Base-by-base conservation (phyloP, 2,113 vertebrate species). In the Illadopsis cleaveri region DNA sequence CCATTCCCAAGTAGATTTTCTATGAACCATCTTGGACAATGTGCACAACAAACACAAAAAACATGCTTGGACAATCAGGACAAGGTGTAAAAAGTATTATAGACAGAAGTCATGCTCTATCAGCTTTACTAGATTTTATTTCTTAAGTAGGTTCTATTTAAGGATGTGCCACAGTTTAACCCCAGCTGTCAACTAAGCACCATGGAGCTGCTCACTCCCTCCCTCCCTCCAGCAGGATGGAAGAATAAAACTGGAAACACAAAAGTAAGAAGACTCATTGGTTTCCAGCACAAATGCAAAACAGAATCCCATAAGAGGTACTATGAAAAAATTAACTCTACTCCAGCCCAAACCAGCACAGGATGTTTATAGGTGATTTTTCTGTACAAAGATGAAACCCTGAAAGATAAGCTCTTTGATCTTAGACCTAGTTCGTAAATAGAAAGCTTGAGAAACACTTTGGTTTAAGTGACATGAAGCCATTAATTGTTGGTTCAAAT, bases 31-130 rank as follows among this genome's bases (percentile, higher is more conserved):
- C 23, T 24, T 15, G 16, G n/a, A 62, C 33, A 38, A 1, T 6
- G 8, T 40, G 50, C 5, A 13, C 2, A 28, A 45, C 11, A 38
- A 54, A 72, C 25, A 25, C 13, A 65, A 86, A 48, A 81, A 75
- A 47, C 2, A 2, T 23, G 10, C 5, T 33, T 1, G 51, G 51
- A 33, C 27, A 35, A 82, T 47, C 31, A 64, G 71, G 28, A 71
- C 6, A 31, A 50, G 18, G 7, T 58, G 8, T 35, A 23, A 66
- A 90, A 87, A 83, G 8, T 40, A 20, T 33, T 72, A 50, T 12
- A 42, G 5, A 24, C 4, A 5, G 14, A 31, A 86, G 10, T 35
- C 25, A n/a, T 0, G 0, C 25, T 37, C 60, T 65, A 42, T 66
- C 35, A 77, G 22, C 8, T 78, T 83, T 35, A 69, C 31, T 15